Conservation (phyloP, 2,888 invertebrate genomes). For the Cheilosia variabilis region DNA sequence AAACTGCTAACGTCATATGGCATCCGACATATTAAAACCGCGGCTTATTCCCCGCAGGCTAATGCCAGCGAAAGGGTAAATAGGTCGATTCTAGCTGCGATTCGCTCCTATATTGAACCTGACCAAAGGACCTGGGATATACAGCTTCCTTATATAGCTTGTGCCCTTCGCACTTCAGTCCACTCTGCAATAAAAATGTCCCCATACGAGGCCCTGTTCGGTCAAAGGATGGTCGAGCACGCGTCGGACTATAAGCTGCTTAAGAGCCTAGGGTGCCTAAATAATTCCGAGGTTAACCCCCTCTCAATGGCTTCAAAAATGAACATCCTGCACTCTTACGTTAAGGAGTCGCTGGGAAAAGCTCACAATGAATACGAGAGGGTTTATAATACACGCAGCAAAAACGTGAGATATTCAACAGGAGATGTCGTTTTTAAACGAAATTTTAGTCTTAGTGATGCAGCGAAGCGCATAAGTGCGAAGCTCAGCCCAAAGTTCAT, state of each 20-base stretch:
- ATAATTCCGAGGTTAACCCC: neutral
- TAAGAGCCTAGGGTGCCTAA: neutral
- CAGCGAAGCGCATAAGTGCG: too few species aligned
- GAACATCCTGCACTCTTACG: too few species aligned
- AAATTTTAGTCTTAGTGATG: too few species aligned
- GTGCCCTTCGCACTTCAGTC: neutral
- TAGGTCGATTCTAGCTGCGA: slow-evolving; percentile 15
- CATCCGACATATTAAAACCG: neutral
- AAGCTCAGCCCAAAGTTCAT: too few species aligned
- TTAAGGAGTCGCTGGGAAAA: neutral
- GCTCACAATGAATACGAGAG: neutral
- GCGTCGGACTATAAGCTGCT: neutral
- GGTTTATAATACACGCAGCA: too few species aligned
- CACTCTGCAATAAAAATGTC: slow-evolving; percentile 37
- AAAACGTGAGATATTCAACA: too few species aligned
- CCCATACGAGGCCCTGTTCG: slow-evolving; percentile 54
- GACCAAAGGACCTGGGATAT: slow-evolving; percentile 58
- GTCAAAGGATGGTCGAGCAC: slow-evolving; percentile 14
- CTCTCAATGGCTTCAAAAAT: neutral
- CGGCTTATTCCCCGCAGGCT: slow-evolving; percentile 35
- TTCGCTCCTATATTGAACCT: neutral
- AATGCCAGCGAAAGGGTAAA: slow-evolving; percentile 52
- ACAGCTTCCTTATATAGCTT: slow-evolving; percentile 7
- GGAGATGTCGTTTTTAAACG: too few species aligned
- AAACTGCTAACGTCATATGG: slow-evolving; percentile 36